Evolutionary conservation across 2,888 invertebrate genomes (phyloP), one percentile per base, ranked within the genome.

Genomic region (Habrosyne pyritoides): DNA sequence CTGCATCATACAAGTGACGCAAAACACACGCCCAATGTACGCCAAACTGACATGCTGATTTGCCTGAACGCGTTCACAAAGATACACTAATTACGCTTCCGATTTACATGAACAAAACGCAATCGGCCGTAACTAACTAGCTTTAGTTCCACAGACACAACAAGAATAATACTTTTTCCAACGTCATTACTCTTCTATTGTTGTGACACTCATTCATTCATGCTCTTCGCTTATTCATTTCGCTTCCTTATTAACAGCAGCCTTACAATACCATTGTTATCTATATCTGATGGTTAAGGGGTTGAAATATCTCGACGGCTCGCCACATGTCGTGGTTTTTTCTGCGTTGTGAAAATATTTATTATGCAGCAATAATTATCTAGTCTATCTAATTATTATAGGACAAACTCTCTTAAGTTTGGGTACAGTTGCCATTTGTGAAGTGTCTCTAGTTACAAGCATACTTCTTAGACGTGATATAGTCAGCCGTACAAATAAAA

Each of bases 231-330:
- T 18, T 42, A 42, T 42, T 42, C 8, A 8, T 42, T 42, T 18
- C 42, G 42, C 42, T 18, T 42, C 14, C 18, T n/a, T 36, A 21
- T 36, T 36, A 14, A 14, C 36, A 14, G 36, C 36, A 36, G 36
- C 36, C 36, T 36, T 36, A 36, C 36, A 36, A 36, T 36, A 36
- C n/a, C n/a, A n/a, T n/a, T n/a, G n/a, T n/a, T n/a, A n/a, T n/a
- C n/a, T n/a, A n/a, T n/a, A n/a, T n/a, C n/a, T n/a, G n/a, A n/a
- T n/a, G n/a, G n/a, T n/a, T n/a, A n/a, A n/a, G n/a, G n/a, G n/a
- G n/a, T n/a, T n/a, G n/a, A n/a, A n/a, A n/a, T n/a, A n/a, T n/a
- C n/a, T n/a, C n/a, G n/a, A n/a, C n/a, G n/a, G n/a, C n/a, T n/a
- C n/a, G n/a, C n/a, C n/a, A n/a, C n/a, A n/a, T n/a, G n/a, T n/a